Evolutionary conservation across 2,113 vertebrate species (phyloP).

Genomic region (Varanus salvator): DNA sequence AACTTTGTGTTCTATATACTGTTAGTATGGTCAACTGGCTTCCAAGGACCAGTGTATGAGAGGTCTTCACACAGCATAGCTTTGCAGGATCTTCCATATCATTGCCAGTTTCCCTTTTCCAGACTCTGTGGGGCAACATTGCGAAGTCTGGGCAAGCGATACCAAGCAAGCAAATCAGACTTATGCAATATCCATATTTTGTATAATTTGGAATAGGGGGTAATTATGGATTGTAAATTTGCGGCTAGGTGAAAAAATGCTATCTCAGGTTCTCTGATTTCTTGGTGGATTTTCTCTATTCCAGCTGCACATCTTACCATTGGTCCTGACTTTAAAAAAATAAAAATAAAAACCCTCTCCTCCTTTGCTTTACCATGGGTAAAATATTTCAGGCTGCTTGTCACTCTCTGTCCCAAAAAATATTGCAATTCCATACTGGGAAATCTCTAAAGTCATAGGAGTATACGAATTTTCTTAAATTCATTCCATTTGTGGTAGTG

Average conservation of each 20-base stretch:
- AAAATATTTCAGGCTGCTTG: background rate
- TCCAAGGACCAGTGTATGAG: background rate
- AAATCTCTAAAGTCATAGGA: background rate
- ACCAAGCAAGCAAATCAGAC: background rate
- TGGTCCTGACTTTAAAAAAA: background rate
- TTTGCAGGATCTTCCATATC: background rate
- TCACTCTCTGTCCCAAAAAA: background rate
- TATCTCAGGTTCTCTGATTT: background rate
- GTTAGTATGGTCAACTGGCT: too few species aligned
- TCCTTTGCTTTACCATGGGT: background rate
- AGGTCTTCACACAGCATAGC: background rate
- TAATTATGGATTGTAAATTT: background rate
- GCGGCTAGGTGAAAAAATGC: background rate
- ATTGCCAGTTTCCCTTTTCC: background rate
- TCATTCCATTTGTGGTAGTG: too few species aligned
- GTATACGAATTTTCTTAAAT: too few species aligned
- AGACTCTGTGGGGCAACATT: background rate
- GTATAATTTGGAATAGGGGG: background rate
- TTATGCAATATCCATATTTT: background rate
- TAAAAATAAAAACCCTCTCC: background rate
- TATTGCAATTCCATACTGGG: background rate
- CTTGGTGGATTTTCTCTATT: background rate
- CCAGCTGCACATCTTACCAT: too few species aligned
- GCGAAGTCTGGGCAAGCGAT: background rate
- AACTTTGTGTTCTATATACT: background rate